Evolutionary conservation across 2,888 invertebrate species (phyloP), one percentile per base, ranked within the genome.

Genomic region (Thera britannica): DNA sequence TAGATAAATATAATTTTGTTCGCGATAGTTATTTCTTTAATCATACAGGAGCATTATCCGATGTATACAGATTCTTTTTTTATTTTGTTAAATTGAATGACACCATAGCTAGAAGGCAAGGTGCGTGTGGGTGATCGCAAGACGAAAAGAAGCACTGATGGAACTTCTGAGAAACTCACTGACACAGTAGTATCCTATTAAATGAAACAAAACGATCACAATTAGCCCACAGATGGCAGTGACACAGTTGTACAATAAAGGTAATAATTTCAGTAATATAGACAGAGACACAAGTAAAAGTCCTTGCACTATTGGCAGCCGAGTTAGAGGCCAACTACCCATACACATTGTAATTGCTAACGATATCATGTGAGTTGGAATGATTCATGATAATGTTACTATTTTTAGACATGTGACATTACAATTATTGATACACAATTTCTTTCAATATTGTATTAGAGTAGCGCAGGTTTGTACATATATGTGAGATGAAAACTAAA

Each of bases 271-370:
- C 60, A 67, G 63, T 70, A 66, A 62, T 62, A 74, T 71, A 72
- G 70, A 71, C 75, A 77, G 73, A 76, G 41, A 75, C 77, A 76
- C 65, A 73, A 75, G 77, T 78, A 78, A 81, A 79, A 84, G 77
- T 83, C 85, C 84, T 84, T 83, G 84, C 83, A 78, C 78, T 72
- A 81, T 78, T 75, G 75, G 74, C 65, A 74, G 75, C 75, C 55
- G 74, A 68, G 69, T 70, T 77, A 76, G 76, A 84, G 84, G 85
- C 81, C 78, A 80, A 83, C 84, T 77, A 79, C 81, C 82, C 77
- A 77, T 78, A 73, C 71, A 72, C 75, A 72, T 46, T 79, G 75
- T 76, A 75, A 75, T 75, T 72, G 75, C 71, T 77, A 79, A 79
- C 75, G 72, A 79, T 77, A 78, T 81, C 76, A 79, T 73, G 79